Percentiles rank a stretch among this genome's conserved stretches.
Conservation (phyloP, 2,888 invertebrate genomes). For the Harmothoe impar region DNA sequence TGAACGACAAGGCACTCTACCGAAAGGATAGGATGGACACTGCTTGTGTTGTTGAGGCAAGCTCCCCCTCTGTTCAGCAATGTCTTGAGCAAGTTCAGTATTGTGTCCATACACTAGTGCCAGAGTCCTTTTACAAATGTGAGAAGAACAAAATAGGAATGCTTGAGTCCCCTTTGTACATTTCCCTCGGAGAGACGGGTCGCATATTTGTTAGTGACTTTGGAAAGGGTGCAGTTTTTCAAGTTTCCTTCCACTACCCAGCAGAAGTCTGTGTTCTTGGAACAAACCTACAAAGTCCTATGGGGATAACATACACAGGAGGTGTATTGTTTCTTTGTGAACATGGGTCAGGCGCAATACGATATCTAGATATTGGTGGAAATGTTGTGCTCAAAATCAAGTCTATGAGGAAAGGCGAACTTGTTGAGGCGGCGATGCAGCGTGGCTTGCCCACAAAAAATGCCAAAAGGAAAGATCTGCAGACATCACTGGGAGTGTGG, state of each 20-base stretch:
- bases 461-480: no score
- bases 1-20: not conserved
- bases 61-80: not conserved
- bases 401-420: not conserved
- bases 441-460: no score
- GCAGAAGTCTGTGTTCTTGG: no score
- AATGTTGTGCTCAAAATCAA: not conserved
- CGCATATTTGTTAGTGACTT: no score
- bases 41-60: not conserved
- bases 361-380: not conserved
- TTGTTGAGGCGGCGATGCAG: not conserved
- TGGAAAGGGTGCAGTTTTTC: no score
- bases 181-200: not conserved
- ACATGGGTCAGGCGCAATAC: not conserved
- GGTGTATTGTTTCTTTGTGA: not conserved
- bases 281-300: no score
- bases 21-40: conserved; percentile 28
- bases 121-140: not conserved
- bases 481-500: no score
- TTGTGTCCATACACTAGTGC: not conserved
- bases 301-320: not conserved
- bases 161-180: not conserved
- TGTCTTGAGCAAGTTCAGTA: not conserved
- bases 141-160: not conserved
- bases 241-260: no score